phyloP scores from a whole-genome alignment of 2,888 invertebrate genomes.

The Anthrax anthrax region DNA sequence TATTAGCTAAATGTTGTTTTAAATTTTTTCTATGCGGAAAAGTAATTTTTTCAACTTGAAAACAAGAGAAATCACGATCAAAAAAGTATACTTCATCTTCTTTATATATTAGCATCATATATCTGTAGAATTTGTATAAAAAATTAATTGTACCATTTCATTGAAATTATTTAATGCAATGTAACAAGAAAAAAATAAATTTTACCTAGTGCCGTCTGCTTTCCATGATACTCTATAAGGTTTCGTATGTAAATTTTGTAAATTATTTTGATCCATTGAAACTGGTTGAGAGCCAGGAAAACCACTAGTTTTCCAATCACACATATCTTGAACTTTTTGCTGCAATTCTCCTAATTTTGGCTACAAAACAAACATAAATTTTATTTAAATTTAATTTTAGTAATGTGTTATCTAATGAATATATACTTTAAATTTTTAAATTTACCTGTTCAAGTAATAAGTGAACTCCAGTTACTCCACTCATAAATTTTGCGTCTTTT shows the following conservation, averaged over 20 bases:
- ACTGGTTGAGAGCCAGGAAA: conserved; percentile 98
- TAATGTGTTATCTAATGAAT: no score
- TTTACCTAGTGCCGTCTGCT: conserved; percentile 86
- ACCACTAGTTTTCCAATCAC: conserved; percentile 60
- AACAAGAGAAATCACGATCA: conserved; percentile 89
- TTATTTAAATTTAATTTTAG: no score
- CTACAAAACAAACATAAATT: neutral
- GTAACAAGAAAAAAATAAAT: neutral
- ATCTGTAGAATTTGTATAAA: conserved; percentile 37
- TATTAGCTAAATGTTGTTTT: conserved; percentile 55
- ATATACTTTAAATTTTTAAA: no score
- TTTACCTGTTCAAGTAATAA: neutral
- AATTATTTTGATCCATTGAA: conserved; percentile 79
- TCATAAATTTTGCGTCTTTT: conserved; percentile 67
- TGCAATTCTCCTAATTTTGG: conserved; percentile 51
- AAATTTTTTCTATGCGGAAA: conserved; percentile 68
- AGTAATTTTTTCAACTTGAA: conserved; percentile 62
- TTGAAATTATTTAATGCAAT: neutral
- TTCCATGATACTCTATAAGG: conserved; percentile 98
- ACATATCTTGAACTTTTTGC: conserved; percentile 60
- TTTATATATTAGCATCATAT: conserved; percentile 90
- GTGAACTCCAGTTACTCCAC: conserved; percentile 63
- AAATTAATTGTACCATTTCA: neutral
- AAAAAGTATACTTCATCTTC: conserved; percentile 78
- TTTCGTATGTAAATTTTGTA: conserved; percentile 56